These are phyloP conservation scores for Campylomormyrus tamandua DNA, from an alignment of 2,113 vertebrate genomes.

Conservation along the genomic window DNA sequence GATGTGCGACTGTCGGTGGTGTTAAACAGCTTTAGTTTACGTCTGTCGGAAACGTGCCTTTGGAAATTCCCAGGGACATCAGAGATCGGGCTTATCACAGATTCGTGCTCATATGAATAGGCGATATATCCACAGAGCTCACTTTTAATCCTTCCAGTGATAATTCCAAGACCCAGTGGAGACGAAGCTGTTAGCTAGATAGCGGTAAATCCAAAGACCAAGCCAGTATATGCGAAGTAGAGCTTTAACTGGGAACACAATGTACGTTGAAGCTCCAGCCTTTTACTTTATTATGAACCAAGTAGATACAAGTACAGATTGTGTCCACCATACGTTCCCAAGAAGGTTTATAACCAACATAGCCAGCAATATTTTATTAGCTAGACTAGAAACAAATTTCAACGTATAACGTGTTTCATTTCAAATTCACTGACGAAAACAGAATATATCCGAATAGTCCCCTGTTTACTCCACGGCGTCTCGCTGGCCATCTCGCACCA, in stretches of 20 bases:
- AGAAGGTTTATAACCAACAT: slow-evolving; percentile 15
- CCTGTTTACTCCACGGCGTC: slow-evolving; percentile 3
- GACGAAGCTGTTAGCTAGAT: background rate
- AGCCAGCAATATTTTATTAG: slow-evolving; percentile 5
- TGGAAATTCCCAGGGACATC: background rate
- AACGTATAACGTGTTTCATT: slow-evolving; percentile 10
- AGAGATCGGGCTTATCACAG: slow-evolving; percentile 4
- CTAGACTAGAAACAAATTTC: slow-evolving; percentile 12
- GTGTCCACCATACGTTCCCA: slow-evolving; percentile 24
- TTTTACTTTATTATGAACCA: slow-evolving; percentile 20
- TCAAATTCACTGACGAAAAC: slow-evolving; percentile 14
- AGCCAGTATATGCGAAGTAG: slow-evolving; percentile 19
- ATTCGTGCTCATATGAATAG: slow-evolving; percentile 6
- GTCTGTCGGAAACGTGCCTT: background rate
- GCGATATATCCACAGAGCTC: slow-evolving; percentile 25
- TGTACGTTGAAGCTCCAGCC: slow-evolving; percentile 4
- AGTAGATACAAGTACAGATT: background rate
- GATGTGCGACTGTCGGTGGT: background rate
- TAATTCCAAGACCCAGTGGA: slow-evolving; percentile 20
- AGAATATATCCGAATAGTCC: slow-evolving; percentile 21
- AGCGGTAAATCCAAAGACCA: slow-evolving; percentile 23
- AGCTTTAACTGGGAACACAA: slow-evolving; percentile 11
- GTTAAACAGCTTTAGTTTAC: background rate
- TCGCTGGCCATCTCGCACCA: background rate
- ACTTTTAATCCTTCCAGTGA: slow-evolving; percentile 24